Evolutionary conservation across 2,888 invertebrate genomes (phyloP).

Genomic region (Drosophila rubida): DNA sequence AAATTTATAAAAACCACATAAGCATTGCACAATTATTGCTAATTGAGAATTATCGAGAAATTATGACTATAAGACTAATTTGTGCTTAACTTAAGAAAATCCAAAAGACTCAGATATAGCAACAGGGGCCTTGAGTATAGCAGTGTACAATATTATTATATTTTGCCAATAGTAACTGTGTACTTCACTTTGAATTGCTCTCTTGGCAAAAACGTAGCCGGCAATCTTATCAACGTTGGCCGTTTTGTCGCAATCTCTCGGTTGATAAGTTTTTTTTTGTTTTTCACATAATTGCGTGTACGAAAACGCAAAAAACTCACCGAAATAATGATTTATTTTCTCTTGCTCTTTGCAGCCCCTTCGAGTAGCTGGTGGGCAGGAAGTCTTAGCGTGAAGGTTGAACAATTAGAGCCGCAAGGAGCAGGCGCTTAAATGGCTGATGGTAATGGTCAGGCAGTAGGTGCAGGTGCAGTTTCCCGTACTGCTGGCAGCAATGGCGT

Average conservation of each 20-base stretch:
- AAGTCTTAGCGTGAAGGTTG: slow-evolving; percentile 30
- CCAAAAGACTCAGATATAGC: neutral
- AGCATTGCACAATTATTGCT: too few species aligned
- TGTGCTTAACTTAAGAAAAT: neutral
- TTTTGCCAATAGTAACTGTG: neutral
- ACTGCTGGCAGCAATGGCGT: slow-evolving; percentile 46
- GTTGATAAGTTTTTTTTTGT: slow-evolving; percentile 8
- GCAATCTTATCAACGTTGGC: slow-evolving; percentile 41
- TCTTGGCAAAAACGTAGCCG: slow-evolving; percentile 1
- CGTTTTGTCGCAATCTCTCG: slow-evolving; percentile 18
- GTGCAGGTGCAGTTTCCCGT: slow-evolving; percentile 80
- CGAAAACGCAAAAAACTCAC: neutral
- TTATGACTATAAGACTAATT: neutral
- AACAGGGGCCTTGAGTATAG: neutral
- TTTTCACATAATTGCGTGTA: slow-evolving; percentile 4
- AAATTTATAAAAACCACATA: too few species aligned
- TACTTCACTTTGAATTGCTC: neutral
- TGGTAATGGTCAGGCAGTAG: slow-evolving; percentile 80
- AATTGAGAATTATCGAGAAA: neutral
- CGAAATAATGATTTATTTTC: neutral
- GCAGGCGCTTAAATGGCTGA: slow-evolving; percentile 79
- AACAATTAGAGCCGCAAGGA: slow-evolving; percentile 41
- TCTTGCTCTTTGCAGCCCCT: slow-evolving; percentile 18
- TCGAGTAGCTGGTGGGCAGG: slow-evolving; percentile 23
- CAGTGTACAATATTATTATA: neutral